Conservation (phyloP, 2,888 invertebrate species). For the Rhamphomyia laevipes region DNA sequence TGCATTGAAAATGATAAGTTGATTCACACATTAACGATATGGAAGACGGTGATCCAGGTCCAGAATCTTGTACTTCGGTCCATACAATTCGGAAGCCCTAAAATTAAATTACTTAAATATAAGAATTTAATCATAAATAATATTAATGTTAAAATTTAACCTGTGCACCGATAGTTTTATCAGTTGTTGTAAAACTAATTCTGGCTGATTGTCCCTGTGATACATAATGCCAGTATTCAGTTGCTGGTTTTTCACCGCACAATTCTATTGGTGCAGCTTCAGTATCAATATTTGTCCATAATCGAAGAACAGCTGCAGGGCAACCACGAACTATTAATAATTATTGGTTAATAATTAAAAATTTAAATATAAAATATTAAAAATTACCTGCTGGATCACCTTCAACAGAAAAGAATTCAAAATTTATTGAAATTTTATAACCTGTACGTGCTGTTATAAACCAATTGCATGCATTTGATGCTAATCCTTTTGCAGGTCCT, state of each 20-base stretch:
- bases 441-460: conserved; percentile 77
- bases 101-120: conserved; percentile 8
- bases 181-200: conserved; percentile 89
- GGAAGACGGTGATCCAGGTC: conserved; percentile 37
- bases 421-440: conserved; percentile 80
- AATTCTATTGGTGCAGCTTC: conserved; percentile 74
- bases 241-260: conserved; percentile 70
- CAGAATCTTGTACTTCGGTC: conserved; percentile 76
- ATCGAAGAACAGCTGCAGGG: conserved; percentile 78
- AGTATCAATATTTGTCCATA: conserved; percentile 65
- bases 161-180: conserved; percentile 83
- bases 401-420: conserved; percentile 86
- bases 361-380: background rate
- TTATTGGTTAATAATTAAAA: background rate
- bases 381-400: conserved; percentile 69
- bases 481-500: conserved; percentile 62
- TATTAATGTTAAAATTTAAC: conserved; percentile 18
- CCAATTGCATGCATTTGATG: conserved; percentile 93
- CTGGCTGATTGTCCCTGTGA: conserved; percentile 79
- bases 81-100: conserved; percentile 86
- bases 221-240: conserved; percentile 70
- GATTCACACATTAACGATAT: conserved; percentile 38
- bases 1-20: conserved; percentile 62
- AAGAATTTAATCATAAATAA: conserved; percentile 4
- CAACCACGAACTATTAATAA: conserved; percentile 63